phyloP scores from a whole-genome alignment of 2,888 invertebrate genomes.

The Platycheirus albimanus region DNA sequence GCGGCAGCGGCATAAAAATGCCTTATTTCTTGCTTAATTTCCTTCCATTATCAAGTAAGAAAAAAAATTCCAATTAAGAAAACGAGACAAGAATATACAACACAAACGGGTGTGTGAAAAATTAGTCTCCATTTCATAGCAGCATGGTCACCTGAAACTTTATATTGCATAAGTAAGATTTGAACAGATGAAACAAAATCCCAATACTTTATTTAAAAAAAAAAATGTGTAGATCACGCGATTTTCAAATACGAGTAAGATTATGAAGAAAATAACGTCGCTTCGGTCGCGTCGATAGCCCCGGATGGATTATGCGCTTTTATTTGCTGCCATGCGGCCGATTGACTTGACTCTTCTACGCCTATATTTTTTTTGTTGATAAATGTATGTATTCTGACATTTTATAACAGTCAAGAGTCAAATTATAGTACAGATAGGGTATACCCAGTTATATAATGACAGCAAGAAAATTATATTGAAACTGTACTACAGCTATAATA shows the following conservation, averaged over 20 bases:
- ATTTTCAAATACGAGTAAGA: no score
- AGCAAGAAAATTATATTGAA: not conserved
- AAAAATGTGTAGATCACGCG: no score
- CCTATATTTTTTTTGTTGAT: not conserved
- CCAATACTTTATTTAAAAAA: not conserved
- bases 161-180: not conserved
- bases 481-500: no score
- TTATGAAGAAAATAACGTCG: no score
- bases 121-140: constrained; percentile 5
- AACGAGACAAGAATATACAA: not conserved
- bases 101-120: not conserved
- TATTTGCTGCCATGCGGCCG: not conserved
- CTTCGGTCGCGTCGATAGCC: no score
- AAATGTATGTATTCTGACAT: not conserved
- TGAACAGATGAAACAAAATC: constrained; percentile 3
- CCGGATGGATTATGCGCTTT: not conserved
- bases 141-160: constrained; percentile 11
- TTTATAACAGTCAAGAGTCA: not conserved
- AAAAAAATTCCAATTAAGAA: not conserved
- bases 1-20: not conserved
- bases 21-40: not conserved
- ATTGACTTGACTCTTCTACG: not conserved
- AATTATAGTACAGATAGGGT: not conserved
- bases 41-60: not conserved
- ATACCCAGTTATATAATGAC: not conserved